Evolutionary conservation across 1,140 invertebrate species (phyloP), one percentile per base, ranked within the genome.

Genomic region (Parasteatoda tepidariorum): DNA sequence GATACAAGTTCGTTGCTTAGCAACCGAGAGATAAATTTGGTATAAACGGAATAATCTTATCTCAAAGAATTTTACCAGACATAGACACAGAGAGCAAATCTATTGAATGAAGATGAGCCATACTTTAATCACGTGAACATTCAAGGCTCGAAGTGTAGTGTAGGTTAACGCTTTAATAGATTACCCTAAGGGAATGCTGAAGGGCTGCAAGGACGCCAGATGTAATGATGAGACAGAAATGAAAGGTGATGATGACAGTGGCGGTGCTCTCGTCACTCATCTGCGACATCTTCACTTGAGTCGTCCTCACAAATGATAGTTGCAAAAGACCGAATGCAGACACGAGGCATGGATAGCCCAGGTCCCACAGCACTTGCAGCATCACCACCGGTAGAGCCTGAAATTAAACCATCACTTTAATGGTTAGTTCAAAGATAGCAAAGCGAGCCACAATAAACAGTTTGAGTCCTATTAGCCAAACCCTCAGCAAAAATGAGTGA

Each of bases 241-340:
- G 92, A 3, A 89, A 88, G 22, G 91, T 91, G 87, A 92, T 92
- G 70, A 91, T 88, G n/a, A 92, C 85, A 13, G 89, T 91, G 13
- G 92, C 86, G 82, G 89, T 91, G 11, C 91, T 91, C 86, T 92
- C 91, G 59, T 90, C 90, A 34, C 90, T 89, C 67, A 92, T 86
- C 48, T 88, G 89, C 81, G 90, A 89, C 61, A 92, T 88, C 76
- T 91, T 91, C 41, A 91, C 91, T 88, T 92, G 91, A 57, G 92
- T 92, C 73, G 92, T 86, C 84, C 92, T 91, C 28, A 92, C 88
- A 74, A 92, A 92, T 31, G 92, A 91, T 78, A 92, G 87, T 86
- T 92, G 92, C 76, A 92, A 90, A 67, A 92, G 88, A 79, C 91
- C 90, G 86, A 92, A 92, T 26, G 91, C 91, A 57, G 92, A 92